These are phyloP conservation scores for Heliconius aoede DNA, from an alignment of 2,888 invertebrate species.

Conservation along the genomic window DNA sequence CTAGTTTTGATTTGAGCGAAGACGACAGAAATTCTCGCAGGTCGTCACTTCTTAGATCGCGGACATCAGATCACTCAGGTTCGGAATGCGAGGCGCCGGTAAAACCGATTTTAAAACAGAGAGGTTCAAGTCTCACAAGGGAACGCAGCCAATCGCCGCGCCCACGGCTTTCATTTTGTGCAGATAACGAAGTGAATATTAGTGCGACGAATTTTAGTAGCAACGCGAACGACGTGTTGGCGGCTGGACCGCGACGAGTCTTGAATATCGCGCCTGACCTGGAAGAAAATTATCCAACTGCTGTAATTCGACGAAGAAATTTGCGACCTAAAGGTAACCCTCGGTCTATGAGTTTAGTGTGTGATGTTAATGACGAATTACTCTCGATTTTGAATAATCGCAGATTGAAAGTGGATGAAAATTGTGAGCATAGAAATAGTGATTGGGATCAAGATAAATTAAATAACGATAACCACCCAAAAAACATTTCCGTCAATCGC, in stretches of 20 bases:
- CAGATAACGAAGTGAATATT: constrained; percentile 78
- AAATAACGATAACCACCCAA: constrained; percentile 57
- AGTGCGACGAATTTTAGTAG: constrained; percentile 76
- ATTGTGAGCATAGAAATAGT: constrained; percentile 68
- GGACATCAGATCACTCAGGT: constrained; percentile 81
- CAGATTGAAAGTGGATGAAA: constrained; percentile 76
- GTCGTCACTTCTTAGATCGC: constrained; percentile 82
- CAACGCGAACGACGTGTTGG: constrained; percentile 76
- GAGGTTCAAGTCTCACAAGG: constrained; percentile 83
- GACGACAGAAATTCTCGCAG: constrained; percentile 83
- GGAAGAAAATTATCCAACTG: constrained; percentile 75
- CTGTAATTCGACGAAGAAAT: constrained; percentile 76
- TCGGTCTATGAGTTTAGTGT: constrained; percentile 77
- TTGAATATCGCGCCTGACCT: constrained; percentile 69
- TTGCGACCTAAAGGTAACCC: constrained; percentile 73
- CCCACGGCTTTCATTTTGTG: constrained; percentile 86
- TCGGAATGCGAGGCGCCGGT: constrained; percentile 84
- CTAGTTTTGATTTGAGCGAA: constrained; percentile 83
- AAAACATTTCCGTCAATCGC: constrained; percentile 86
- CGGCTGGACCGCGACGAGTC: constrained; percentile 78
- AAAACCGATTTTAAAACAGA: constrained; percentile 87
- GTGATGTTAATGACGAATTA: constrained; percentile 80
- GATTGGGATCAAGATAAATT: constrained; percentile 60
- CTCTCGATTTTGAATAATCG: constrained; percentile 77
- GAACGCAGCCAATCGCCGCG: constrained; percentile 85